A percentile compares a stretch with the other conserved stretches of the same genome.
Evolutionary conservation across 2,113 vertebrate species (phyloP).

Genomic region (Paratilapia polleni): DNA sequence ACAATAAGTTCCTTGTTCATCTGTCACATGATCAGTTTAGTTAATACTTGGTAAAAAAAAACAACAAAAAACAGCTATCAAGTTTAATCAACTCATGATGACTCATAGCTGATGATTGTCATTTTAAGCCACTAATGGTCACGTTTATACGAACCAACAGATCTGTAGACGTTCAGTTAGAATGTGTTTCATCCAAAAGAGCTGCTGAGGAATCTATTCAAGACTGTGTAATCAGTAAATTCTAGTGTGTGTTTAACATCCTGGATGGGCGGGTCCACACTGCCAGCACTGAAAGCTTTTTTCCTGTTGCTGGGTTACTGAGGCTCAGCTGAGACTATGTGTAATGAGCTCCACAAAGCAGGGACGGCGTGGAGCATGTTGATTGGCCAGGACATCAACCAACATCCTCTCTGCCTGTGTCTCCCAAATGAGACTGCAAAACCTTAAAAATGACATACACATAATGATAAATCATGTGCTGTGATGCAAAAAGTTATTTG

Average conservation of each 20-base stretch:
- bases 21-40: neutral
- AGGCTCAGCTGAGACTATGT: neutral
- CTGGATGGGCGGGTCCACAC: slow-evolving; percentile 33
- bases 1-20: slow-evolving; percentile 21
- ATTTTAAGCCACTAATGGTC: no score
- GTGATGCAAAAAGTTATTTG: no score
- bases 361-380: neutral
- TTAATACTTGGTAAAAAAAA: neutral
- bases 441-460: no score
- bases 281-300: neutral
- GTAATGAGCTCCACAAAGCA: neutral
- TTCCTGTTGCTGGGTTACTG: slow-evolving; percentile 58
- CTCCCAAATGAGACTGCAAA: no score
- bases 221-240: neutral
- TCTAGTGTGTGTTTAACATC: slow-evolving; percentile 18
- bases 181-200: neutral
- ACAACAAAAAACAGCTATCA: no score
- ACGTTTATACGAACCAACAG: neutral
- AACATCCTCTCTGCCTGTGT: no score
- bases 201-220: neutral
- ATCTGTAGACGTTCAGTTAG: neutral
- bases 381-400: no score
- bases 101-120: neutral
- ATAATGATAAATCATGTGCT: no score
- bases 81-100: neutral